Base-by-base conservation (phyloP, 2,113 vertebrate species). In the Gopherus flavomarginatus region DNA sequence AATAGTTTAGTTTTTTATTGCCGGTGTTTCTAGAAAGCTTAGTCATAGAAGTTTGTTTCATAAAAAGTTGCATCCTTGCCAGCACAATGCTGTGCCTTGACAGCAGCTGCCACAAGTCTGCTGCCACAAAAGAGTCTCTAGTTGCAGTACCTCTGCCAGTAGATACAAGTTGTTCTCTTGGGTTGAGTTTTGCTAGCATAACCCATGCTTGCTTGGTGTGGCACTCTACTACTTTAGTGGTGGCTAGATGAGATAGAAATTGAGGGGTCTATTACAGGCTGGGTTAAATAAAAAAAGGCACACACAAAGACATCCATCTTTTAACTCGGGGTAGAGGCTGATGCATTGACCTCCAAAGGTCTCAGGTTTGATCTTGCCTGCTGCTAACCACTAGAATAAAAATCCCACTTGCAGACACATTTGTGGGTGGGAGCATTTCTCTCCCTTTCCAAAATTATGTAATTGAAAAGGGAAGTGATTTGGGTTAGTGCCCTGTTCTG, bases 1-100 rank as follows among this genome's bases (percentile, higher is more conserved):
- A 98, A 96, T 83, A 94, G 83, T 97, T 97, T 96, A 96, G 89
- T 49, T 95, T 97, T 97, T 97, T 95, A 97, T 97, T 97, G 94
- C 92, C 69, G 86, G 90, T 96, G 94, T 97, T 98, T 97, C 97
- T 95, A 95, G 93, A 93, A 96, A 97, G 96, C 85, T 90, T 90
- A 96, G 89, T 93, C 94, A 95, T 96, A 98, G 91, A 97, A 98
- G 98, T 59, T 42, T 53, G 83, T 97, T 98, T 98, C 97, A 96
- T 97, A 98, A 98, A 88, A 97, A 96, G 83, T 97, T 96, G 90
- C 96, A 93, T 97, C 91, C 92, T 95, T 97, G 94, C 97, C 94
- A 97, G 92, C 94, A 95, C 94, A 97, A 95, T 89, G 95, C 95
- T 98, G 95, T 95, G 94, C 92, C 84, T 96, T 91, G 92, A 96